A percentile compares a stretch with the other conserved stretches of the same genome.
phyloP scores from a whole-genome alignment of 2,888 invertebrate genomes.

The Sphinx pinastri region DNA sequence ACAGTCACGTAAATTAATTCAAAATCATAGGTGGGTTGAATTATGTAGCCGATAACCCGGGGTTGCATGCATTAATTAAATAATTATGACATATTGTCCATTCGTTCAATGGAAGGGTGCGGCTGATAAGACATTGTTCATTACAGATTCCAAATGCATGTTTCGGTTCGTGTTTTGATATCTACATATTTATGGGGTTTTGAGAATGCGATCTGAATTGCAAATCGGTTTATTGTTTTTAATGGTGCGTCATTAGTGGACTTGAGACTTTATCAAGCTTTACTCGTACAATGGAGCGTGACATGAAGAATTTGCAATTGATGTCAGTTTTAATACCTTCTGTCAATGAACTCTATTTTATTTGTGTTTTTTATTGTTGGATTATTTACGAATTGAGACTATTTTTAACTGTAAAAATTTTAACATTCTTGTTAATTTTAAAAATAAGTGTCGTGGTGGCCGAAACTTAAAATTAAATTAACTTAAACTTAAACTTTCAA shows the following conservation, averaged over 20 bases:
- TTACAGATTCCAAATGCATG: slow-evolving; percentile 61
- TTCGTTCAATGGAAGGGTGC: slow-evolving; percentile 73
- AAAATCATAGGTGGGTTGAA: slow-evolving; percentile 57
- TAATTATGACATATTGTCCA: slow-evolving; percentile 82
- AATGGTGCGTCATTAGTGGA: slow-evolving; percentile 20
- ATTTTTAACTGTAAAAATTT: no score
- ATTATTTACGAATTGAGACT: no score
- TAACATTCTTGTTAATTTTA: no score
- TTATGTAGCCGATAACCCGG: slow-evolving; percentile 74
- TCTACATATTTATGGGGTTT: slow-evolving; percentile 26
- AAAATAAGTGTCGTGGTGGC: no score
- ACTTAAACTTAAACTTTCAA: no score
- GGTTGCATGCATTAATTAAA: slow-evolving; percentile 78
- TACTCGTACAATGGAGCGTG: slow-evolving; percentile 8
- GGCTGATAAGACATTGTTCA: slow-evolving; percentile 67
- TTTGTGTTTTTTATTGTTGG: neutral
- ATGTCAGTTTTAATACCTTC: neutral
- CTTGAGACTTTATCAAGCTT: slow-evolving; percentile 18
- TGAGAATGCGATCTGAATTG: slow-evolving; percentile 25
- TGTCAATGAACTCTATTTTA: neutral
- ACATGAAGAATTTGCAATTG: slow-evolving; percentile 8
- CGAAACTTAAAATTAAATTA: no score
- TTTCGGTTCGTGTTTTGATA: slow-evolving; percentile 35
- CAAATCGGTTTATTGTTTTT: slow-evolving; percentile 24
- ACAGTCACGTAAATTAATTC: slow-evolving; percentile 24